A percentile compares a stretch with the other conserved stretches of the same genome.
Conservation (phyloP, 2,797 vertebrate genomes). For the Selene dorsalis region DNA sequence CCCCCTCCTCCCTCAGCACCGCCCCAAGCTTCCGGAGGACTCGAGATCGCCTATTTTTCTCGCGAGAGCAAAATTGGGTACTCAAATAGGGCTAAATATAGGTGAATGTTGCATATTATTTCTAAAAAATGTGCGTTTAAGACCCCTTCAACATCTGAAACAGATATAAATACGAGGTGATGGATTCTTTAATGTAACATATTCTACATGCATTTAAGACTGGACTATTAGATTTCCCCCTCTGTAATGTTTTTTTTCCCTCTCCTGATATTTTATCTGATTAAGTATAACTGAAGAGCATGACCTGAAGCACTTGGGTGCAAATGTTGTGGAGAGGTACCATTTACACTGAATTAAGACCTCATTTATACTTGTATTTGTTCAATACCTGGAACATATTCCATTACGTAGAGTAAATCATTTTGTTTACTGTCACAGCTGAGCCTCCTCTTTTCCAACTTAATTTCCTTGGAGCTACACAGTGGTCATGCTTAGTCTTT, state of each 20-base stretch:
- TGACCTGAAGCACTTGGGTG: neutral
- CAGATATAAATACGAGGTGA: no score
- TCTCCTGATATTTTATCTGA: slow-evolving; percentile 3
- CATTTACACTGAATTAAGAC: slow-evolving; percentile 22
- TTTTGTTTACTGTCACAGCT: slow-evolving; percentile 17
- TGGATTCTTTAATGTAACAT: no score
- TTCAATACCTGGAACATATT: slow-evolving; percentile 19
- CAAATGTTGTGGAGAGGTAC: neutral
- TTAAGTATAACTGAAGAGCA: slow-evolving; percentile 21
- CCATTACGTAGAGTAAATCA: neutral
- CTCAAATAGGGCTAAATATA: no score
- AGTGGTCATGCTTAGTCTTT: neutral
- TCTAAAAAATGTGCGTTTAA: no score
- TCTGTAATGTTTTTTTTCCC: neutral
- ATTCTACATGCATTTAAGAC: slow-evolving; percentile 2
- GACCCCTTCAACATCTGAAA: no score
- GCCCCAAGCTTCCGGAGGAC: no score
- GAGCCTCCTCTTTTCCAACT: neutral
- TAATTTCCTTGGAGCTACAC: neutral
- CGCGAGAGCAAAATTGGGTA: no score
- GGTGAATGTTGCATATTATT: no score
- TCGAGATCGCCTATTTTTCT: no score
- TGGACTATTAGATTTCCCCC: neutral
- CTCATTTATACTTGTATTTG: slow-evolving; percentile 25
- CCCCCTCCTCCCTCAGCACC: no score